Base-by-base conservation (phyloP, 1,140 invertebrate genomes). In the Bombyx mori region DNA sequence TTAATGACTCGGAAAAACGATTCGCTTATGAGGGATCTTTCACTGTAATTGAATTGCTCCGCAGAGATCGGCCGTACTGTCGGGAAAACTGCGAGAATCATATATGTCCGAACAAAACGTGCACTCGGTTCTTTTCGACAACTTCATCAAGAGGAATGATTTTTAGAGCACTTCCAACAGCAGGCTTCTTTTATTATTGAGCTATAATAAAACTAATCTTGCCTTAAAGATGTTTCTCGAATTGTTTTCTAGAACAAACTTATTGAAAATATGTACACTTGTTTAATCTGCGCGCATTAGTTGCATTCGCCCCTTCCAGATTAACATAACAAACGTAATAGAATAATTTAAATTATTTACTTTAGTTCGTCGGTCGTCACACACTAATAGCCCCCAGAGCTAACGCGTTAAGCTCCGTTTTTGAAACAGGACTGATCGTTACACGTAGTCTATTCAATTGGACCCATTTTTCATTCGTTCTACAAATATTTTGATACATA, bases 1-100 rank as follows among this genome's bases (percentile, higher is more conserved):
- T 87, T 85, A 85, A 87, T 87, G 84, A 82, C 82, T 77, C 79
- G 84, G 84, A 87, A 87, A 85, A 87, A 87, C 80, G 82, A 84
- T 84, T 84, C 82, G 80, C 82, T 85, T 87, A 87, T 87, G 84
- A 85, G 84, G 81, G 82, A 85, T 85, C 82, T 84, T 80, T 84
- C 79, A 77, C 77, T 86, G 80, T 86, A 86, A 86, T 87, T 87
- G 83, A 85, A 87, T 87, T 85, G 83, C 71, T 65, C 83, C 77
- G 68, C 75, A 72, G 83, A 86, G 81, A 85, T 81, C 74, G 72
- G 71, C 68, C 63, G 79, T 75, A 77, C 77, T 75, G 80, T 81
- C 75, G 71, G 71, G 66, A 62, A 56, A 71, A 35, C 26, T 35
- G 26, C 26, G 26, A 35, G 26, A 35, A 35, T 35, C 26, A 35